phyloP scores from a whole-genome alignment of 2,113 vertebrate genomes.

The Vimba vimba region DNA sequence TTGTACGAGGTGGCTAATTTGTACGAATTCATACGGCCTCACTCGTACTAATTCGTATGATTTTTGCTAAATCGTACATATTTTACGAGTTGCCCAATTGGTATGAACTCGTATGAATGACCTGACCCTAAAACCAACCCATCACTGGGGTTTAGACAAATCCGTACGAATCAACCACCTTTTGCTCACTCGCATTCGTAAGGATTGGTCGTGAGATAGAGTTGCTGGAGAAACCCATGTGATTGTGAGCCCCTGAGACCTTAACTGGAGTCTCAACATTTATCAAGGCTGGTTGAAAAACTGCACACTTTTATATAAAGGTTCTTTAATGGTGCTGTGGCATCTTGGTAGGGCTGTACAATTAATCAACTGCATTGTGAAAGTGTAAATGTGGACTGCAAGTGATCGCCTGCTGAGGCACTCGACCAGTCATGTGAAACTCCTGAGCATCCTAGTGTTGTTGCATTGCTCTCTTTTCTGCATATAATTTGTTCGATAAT shows the following conservation, averaged over 20 bases:
- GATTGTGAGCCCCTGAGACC: background rate
- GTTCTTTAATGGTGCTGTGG: background rate
- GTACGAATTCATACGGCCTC: too few relatives aligned
- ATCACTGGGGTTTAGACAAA: too few relatives aligned
- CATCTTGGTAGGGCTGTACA: background rate
- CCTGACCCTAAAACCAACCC: too few relatives aligned
- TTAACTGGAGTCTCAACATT: background rate
- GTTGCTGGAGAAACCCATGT: background rate
- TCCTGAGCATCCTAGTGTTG: background rate
- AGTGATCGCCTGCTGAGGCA: too few relatives aligned
- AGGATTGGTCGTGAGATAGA: too few relatives aligned
- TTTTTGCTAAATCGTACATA: too few relatives aligned
- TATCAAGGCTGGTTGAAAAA: background rate
- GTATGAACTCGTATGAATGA: too few relatives aligned
- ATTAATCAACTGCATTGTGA: background rate
- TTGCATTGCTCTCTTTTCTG: background rate
- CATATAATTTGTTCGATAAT: background rate
- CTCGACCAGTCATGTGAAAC: background rate
- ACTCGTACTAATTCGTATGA: too few relatives aligned
- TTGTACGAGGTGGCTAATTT: too few relatives aligned
- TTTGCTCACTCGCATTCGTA: too few relatives aligned
- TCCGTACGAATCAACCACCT: too few relatives aligned
- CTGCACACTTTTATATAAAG: background rate
- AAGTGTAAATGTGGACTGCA: background rate
- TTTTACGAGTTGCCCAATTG: too few relatives aligned